Percentiles rank a stretch among this genome's conserved stretches.
These are phyloP conservation scores for Nephrotoma guestfalica DNA, from an alignment of 2,888 invertebrate genomes.

Conservation along the genomic window DNA sequence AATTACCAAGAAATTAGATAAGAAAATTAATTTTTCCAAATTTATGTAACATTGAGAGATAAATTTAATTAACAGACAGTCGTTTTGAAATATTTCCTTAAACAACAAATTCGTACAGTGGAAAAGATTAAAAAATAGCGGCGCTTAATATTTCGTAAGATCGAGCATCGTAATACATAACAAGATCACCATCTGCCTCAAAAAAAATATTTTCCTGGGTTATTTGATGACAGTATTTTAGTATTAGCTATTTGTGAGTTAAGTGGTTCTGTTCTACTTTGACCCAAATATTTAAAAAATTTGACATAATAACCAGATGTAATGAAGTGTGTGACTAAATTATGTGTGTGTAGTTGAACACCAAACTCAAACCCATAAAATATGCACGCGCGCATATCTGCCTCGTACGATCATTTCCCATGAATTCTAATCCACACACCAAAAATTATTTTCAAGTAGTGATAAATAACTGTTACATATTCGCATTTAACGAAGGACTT, in stretches of 20 bases:
- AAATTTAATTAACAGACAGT: not conserved
- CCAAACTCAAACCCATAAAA: not conserved
- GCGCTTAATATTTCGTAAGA: not conserved
- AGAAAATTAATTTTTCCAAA: not conserved
- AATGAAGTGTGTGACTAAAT: not conserved
- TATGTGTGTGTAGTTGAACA: not conserved
- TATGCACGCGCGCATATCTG: not conserved
- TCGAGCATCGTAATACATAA: not conserved
- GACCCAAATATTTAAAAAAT: not conserved
- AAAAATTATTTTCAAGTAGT: not conserved
- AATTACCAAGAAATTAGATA: not conserved
- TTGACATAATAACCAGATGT: not conserved
- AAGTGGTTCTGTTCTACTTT: not conserved
- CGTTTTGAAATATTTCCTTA: not conserved
- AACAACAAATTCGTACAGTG: not conserved
- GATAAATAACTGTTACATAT: not conserved
- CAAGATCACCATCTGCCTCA: not conserved
- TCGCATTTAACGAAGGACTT: not conserved
- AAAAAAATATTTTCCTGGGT: not conserved
- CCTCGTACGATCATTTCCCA: not conserved
- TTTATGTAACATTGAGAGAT: not conserved
- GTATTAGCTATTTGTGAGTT: not conserved
- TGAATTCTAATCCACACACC: not conserved
- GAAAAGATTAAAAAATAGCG: not conserved
- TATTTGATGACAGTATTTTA: not conserved